Evolutionary conservation across 2,797 vertebrate genomes (phyloP).

Genomic region (Pterois miles): DNA sequence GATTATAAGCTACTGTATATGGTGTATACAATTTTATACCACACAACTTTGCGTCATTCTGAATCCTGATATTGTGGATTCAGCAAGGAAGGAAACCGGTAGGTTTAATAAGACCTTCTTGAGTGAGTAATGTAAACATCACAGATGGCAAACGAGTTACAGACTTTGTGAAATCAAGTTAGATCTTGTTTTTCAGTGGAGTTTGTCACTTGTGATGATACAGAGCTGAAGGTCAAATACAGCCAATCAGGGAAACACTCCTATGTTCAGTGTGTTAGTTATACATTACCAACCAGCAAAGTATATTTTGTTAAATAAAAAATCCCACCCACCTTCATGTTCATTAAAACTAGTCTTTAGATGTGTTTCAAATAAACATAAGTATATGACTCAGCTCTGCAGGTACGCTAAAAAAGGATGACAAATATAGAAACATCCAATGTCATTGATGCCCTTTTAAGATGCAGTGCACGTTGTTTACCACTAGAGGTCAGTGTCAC

Average conservation of each 20-base stretch:
- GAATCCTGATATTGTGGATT: neutral
- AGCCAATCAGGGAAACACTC: neutral
- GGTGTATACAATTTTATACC: neutral
- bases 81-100: neutral
- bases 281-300: neutral
- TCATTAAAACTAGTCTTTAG: neutral
- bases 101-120: neutral
- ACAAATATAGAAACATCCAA: neutral
- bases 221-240: neutral
- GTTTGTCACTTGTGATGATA: neutral
- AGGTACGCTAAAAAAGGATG: neutral
- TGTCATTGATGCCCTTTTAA: neutral
- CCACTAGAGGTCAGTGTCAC: conserved; percentile 72
- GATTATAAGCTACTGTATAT: neutral
- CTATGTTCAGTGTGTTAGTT: neutral
- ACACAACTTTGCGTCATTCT: neutral
- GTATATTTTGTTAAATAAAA: neutral
- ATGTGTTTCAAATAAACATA: neutral
- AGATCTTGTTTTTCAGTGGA: neutral
- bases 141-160: neutral
- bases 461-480: conserved; percentile 24
- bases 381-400: neutral
- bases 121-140: neutral
- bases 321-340: neutral
- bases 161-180: neutral